A percentile compares a stretch with the other conserved stretches of the same genome.
These are phyloP conservation scores for Alosa alosa DNA, from an alignment of 2,113 vertebrate species.

Conservation along the genomic window DNA sequence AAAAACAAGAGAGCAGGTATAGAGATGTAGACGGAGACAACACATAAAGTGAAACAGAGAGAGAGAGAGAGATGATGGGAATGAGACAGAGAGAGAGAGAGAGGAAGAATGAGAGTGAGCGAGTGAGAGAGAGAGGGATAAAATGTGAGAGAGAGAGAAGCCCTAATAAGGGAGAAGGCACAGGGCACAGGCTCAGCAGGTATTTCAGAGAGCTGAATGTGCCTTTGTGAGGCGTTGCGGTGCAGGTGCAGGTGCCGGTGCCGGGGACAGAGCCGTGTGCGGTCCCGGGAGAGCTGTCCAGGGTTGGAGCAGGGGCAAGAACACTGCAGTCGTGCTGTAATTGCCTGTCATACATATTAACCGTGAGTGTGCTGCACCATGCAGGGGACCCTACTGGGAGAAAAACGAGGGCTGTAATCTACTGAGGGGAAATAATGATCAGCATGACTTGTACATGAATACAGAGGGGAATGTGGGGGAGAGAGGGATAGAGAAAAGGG, in stretches of 20 bases:
- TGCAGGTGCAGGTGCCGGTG: neutral
- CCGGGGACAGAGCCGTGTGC: neutral
- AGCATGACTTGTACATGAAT: neutral
- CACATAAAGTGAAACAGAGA: neutral
- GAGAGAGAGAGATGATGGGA: neutral
- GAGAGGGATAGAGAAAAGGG: neutral
- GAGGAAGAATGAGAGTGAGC: neutral
- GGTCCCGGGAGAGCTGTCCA: conserved; percentile 16
- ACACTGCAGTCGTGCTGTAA: conserved; percentile 31
- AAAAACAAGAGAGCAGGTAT: neutral
- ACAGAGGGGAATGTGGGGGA: neutral
- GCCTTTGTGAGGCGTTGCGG: neutral
- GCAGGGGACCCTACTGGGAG: conserved; percentile 17
- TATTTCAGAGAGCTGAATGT: neutral
- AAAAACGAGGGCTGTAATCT: neutral
- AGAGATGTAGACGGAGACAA: neutral
- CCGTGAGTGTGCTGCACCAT: conserved; percentile 32
- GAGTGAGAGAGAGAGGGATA: neutral
- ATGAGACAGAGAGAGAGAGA: neutral
- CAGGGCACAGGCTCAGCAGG: neutral
- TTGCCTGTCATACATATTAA: conserved; percentile 44
- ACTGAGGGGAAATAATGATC: neutral
- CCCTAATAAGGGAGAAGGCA: neutral
- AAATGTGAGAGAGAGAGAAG: neutral
- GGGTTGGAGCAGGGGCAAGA: neutral